Evolutionary conservation across 2,797 vertebrate species (phyloP), one percentile per base, ranked within the genome.

Genomic region (Takifugu ocellatus): DNA sequence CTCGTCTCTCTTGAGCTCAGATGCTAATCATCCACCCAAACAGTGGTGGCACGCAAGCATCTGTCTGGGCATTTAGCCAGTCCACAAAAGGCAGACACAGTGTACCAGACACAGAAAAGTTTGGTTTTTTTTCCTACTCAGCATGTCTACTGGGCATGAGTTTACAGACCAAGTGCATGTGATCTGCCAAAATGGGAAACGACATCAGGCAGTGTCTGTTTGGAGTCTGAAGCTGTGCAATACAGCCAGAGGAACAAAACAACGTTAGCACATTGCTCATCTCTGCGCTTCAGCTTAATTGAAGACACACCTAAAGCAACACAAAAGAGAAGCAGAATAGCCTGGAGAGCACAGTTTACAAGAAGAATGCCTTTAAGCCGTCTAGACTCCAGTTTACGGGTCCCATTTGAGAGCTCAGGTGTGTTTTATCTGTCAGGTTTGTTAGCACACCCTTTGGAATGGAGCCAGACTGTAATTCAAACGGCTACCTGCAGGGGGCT

Each of bases 1-100:
- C 56, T 66, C 63, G 86, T 84, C 77, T 84, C 81, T 78, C 74
- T 60, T 25, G 59, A 77, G 83, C 68, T 68, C 75, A 77, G 82
- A 92, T 90, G 79, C 76, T 85, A 90, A 91, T 91, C 87, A 91
- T 90, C 86, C 72, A 68, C 51, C 70, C 74, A 76, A 85, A 86
- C 82, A 83, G 70, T 57, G 70, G 76, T 85, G 78, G 84, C 89
- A 90, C 85, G 86, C 86, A 88, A 91, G 77, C 84, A 77, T 75
- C 78, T 66, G 46, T 61, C 78, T 75, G 77, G 89, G 88, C 84
- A 5, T 29, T 7, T 26, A 72, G 85, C 90, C 87, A 89, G 64
- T 51, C 66, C 39, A 33, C 14, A 10, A 74, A 73, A 67, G 66
- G 66, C 71, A 84, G 75, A 75, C 55, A 56, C 56, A 61, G 51